Conservation (phyloP, 2,888 invertebrate species). For the Apotomis turbidana region DNA sequence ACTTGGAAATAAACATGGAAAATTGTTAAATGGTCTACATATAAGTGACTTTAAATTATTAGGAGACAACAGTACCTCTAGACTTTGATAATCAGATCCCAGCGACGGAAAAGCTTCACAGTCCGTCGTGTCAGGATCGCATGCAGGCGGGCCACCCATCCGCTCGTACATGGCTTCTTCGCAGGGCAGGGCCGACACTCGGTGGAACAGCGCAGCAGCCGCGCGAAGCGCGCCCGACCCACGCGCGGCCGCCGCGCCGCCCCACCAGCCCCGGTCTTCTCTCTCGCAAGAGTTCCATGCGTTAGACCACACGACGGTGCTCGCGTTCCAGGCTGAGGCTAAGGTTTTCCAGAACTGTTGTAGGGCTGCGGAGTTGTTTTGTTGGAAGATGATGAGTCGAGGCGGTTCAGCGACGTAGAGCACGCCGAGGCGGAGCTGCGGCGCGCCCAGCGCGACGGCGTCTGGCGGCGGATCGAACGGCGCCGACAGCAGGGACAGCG, state of each 20-base stretch:
- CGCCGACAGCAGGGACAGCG: conserved; percentile 73
- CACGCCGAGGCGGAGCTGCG: conserved; percentile 78
- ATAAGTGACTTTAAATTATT: too few relatives aligned
- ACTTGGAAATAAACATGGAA: too few relatives aligned
- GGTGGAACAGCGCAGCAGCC: conserved; percentile 85
- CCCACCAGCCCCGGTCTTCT: conserved; percentile 71
- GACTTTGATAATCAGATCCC: conserved; percentile 55
- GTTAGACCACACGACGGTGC: conserved; percentile 74
- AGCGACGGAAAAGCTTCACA: conserved; percentile 67
- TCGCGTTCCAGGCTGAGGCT: conserved; percentile 79
- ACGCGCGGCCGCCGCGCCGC: conserved; percentile 76
- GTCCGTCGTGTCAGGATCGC: conserved; percentile 68
- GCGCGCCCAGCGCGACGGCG: conserved; percentile 78
- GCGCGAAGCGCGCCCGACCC: conserved; percentile 75
- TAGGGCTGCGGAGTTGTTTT: conserved; percentile 77
- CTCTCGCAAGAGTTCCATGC: conserved; percentile 78
- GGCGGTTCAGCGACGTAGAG: conserved; percentile 73
- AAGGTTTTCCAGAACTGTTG: conserved; percentile 83
- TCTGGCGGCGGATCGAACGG: conserved; percentile 71
- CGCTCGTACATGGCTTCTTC: conserved; percentile 87
- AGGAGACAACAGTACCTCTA: conserved; percentile 58
- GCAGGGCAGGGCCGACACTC: conserved; percentile 88
- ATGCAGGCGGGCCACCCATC: conserved; percentile 83
- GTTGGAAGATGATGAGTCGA: conserved; percentile 74
- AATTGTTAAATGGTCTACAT: too few relatives aligned